phyloP scores from a whole-genome alignment of 2,113 vertebrate genomes.

The Drymodes brunneopygia region DNA sequence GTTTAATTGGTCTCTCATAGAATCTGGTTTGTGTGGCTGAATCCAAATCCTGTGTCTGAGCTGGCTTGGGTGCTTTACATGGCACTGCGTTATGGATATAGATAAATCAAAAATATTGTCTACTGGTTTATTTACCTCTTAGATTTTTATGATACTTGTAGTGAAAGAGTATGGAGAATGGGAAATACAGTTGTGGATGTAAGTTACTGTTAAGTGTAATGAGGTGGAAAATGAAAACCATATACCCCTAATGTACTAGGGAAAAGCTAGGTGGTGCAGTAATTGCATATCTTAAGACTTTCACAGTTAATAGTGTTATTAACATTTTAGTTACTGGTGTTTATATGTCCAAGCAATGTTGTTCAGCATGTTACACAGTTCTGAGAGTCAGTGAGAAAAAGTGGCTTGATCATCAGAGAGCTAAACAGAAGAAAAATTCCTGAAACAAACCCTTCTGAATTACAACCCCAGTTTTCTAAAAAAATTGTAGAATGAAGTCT shows the following conservation, averaged over 20 bases:
- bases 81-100: background rate
- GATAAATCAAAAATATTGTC: background rate
- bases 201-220: background rate
- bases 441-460: background rate
- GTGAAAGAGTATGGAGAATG: background rate
- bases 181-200: background rate
- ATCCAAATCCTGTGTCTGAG: background rate
- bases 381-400: background rate
- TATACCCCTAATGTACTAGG: background rate
- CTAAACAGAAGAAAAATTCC: background rate
- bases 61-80: background rate
- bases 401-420: background rate
- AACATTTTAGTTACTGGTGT: background rate
- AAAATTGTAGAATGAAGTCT: background rate
- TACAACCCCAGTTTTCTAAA: fast-evolving
- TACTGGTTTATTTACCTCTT: background rate
- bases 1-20: background rate
- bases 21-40: background rate
- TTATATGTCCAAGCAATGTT: background rate
- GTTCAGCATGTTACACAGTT: background rate
- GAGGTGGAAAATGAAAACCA: background rate
- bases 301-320: background rate
- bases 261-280: background rate
- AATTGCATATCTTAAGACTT: background rate
- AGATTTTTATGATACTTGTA: background rate